phyloP scores from a whole-genome alignment of 2,797 vertebrate species.

The Cetoscarus ocellatus region DNA sequence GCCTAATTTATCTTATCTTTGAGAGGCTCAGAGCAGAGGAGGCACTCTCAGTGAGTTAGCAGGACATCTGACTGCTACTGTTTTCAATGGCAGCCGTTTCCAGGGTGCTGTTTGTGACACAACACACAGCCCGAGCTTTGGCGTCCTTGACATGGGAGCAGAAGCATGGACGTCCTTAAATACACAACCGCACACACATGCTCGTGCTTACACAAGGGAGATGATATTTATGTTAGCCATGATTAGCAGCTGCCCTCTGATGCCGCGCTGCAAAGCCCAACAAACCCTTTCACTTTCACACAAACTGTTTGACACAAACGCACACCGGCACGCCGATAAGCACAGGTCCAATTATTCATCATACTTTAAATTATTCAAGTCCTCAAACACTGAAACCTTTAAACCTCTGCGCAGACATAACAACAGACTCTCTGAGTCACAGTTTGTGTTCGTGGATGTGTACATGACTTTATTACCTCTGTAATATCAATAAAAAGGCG shows the following conservation, averaged over 20 bases:
- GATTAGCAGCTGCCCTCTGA: slow-evolving; percentile 49
- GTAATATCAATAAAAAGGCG: neutral
- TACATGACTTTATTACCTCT: neutral
- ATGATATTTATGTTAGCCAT: slow-evolving; percentile 43
- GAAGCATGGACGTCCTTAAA: slow-evolving; percentile 15
- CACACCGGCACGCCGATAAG: neutral
- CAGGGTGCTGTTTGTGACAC: slow-evolving; percentile 61
- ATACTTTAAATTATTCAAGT: slow-evolving; percentile 39
- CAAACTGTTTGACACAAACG: neutral
- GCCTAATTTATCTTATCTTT: slow-evolving; percentile 56
- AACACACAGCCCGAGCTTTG: slow-evolving; percentile 50
- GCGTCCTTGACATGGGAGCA: slow-evolving; percentile 45
- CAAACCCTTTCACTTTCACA: slow-evolving; percentile 37
- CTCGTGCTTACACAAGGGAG: slow-evolving; percentile 22
- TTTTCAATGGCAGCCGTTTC: slow-evolving; percentile 41
- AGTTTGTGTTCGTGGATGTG: neutral
- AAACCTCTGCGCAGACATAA: neutral
- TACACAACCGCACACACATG: slow-evolving; percentile 24
- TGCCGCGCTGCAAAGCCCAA: slow-evolving; percentile 10
- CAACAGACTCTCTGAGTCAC: slow-evolving; percentile 3
- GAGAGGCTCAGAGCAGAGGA: slow-evolving; percentile 21
- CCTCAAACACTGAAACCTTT: neutral
- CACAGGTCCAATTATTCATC: neutral
- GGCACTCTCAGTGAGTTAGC: neutral
- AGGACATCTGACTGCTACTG: neutral